A percentile compares a stretch with the other conserved stretches of the same genome.
These are phyloP conservation scores for Iphiclides podalirius DNA, from an alignment of 2,888 invertebrate species.

Conservation along the genomic window DNA sequence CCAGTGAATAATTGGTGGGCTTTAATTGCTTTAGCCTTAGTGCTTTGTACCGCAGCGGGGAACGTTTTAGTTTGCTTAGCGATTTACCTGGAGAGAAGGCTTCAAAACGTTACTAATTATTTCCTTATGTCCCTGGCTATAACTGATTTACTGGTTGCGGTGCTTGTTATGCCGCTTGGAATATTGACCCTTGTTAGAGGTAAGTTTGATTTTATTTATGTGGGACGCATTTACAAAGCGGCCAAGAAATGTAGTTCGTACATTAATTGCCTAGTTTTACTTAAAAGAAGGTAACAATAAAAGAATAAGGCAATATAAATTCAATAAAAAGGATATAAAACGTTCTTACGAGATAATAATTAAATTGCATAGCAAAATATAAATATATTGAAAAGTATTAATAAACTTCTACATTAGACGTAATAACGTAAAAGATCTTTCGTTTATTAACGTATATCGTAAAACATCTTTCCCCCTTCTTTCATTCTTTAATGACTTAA, in stretches of 20 bases:
- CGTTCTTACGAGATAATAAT: background rate
- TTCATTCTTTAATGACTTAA: no score
- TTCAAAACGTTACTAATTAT: slow-evolving; percentile 98
- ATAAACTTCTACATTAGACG: no score
- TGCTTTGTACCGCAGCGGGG: slow-evolving; percentile 92
- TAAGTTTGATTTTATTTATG: slow-evolving; percentile 61
- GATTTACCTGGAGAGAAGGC: slow-evolving; percentile 92
- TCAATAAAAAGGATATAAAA: no score
- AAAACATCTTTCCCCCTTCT: no score
- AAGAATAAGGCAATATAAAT: no score
- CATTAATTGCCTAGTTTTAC: background rate
- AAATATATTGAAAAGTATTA: no score
- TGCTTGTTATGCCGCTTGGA: slow-evolving; percentile 97
- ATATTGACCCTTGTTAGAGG: slow-evolving; percentile 90
- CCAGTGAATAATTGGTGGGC: slow-evolving; percentile 89
- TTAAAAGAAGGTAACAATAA: no score
- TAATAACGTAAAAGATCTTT: no score
- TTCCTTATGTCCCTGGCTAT: slow-evolving; percentile 97
- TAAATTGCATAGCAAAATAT: no score
- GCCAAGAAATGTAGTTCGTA: background rate
- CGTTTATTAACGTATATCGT: no score
- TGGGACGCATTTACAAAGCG: background rate
- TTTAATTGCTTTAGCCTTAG: slow-evolving; percentile 86
- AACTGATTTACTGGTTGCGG: slow-evolving; percentile 96
- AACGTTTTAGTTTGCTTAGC: slow-evolving; percentile 97